Conservation (phyloP, 2,888 invertebrate species). For the Eristalis tenax region DNA sequence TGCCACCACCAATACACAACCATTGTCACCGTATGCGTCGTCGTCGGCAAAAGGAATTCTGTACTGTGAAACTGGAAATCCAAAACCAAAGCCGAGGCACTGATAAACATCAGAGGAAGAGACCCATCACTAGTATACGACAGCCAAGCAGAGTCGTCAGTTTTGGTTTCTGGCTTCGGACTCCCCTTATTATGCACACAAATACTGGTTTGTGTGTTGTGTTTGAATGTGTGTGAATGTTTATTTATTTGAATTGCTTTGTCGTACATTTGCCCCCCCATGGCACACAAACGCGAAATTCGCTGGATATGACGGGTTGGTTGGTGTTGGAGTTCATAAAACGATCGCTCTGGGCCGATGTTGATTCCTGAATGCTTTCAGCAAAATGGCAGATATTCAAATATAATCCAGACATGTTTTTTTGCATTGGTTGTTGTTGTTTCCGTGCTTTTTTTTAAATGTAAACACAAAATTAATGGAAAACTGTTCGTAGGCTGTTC, state of each 20-base stretch:
- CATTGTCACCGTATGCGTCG: background rate
- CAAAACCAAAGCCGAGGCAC: conserved; percentile 19
- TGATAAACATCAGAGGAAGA: conserved; percentile 41
- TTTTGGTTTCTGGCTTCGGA: conserved; percentile 33
- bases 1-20: conserved; percentile 5
- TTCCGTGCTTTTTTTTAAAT: background rate
- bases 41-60: conserved; percentile 17
- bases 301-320: conserved; percentile 6
- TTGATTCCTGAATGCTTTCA: conserved; percentile 37
- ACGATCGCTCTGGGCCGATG: conserved; percentile 60
- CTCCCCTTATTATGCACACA: conserved; percentile 37
- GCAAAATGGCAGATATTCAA: conserved; percentile 20
- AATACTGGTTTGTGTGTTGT: conserved; percentile 16
- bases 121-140: conserved; percentile 18
- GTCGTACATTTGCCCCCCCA: conserved; percentile 20
- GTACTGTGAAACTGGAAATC: conserved; percentile 36
- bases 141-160: background rate
- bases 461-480: background rate
- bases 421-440: background rate
- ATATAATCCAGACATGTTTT: conserved; percentile 21
- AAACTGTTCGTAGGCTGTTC: background rate
- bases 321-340: conserved; percentile 51
- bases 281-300: conserved; percentile 40
- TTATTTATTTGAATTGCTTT: conserved; percentile 52
- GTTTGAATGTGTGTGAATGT: conserved; percentile 33